phyloP scores from a whole-genome alignment of 2,888 invertebrate species.

The Megastigmus dorsalis region DNA sequence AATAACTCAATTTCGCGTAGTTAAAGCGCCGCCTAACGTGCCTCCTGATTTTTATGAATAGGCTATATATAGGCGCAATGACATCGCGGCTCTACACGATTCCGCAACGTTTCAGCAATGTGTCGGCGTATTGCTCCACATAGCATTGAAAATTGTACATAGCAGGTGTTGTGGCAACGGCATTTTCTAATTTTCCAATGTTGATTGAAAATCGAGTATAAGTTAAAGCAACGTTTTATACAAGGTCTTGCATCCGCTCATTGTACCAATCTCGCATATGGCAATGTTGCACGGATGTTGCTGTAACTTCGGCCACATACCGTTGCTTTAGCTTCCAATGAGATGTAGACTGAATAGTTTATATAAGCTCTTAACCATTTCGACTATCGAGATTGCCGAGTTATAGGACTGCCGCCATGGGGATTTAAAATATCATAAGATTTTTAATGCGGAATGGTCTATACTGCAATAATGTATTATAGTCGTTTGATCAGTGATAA shows the following conservation, averaged over 20 bases:
- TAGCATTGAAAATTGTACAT: slow-evolving; percentile 10
- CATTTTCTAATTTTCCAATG: slow-evolving; percentile 5
- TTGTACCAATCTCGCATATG: background rate
- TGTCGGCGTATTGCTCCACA: slow-evolving; percentile 4
- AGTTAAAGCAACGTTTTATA: background rate
- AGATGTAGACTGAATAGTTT: too few relatives aligned
- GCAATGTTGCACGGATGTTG: background rate
- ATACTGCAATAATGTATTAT: too few relatives aligned
- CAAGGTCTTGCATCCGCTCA: slow-evolving; percentile 4
- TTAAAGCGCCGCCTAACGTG: too few relatives aligned
- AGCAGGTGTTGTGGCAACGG: background rate
- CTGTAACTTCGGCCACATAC: background rate
- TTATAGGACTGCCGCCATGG: too few relatives aligned
- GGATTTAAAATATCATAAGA: too few relatives aligned
- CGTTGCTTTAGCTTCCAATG: too few relatives aligned
- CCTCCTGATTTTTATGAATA: background rate
- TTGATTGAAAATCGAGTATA: background rate
- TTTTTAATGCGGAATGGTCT: too few relatives aligned
- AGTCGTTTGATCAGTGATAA: too few relatives aligned
- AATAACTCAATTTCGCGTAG: too few relatives aligned
- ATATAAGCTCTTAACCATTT: too few relatives aligned
- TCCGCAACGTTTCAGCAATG: slow-evolving; percentile 18
- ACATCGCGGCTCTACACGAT: background rate
- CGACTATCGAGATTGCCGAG: too few relatives aligned
- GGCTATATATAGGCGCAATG: background rate